Percentiles rank a stretch among this genome's conserved stretches.
Conservation (phyloP, 2,113 vertebrate genomes). For the Erinaceus europaeus region DNA sequence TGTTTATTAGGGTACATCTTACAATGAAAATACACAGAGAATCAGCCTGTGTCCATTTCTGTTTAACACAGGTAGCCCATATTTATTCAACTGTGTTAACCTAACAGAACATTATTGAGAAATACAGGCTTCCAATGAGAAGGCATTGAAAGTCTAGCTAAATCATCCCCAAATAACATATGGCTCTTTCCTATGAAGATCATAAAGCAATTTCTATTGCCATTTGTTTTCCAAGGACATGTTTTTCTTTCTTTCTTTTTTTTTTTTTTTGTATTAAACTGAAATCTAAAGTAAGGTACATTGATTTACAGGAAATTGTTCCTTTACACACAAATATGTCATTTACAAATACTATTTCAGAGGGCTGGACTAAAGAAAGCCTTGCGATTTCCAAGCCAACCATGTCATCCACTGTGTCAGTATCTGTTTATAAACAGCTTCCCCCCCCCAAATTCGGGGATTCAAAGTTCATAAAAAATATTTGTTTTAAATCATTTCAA, state of each 20-base stretch:
- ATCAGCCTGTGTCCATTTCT: conserved; percentile 64
- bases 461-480: conserved; percentile 81
- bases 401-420: conserved; percentile 76
- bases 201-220: conserved; percentile 71
- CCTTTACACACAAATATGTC: conserved; percentile 76
- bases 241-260: too few relatives aligned
- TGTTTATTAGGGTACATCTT: conserved; percentile 73
- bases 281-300: conserved; percentile 84
- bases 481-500: conserved; percentile 78
- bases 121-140: conserved; percentile 72
- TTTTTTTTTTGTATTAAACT: conserved; percentile 77
- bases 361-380: conserved; percentile 70
- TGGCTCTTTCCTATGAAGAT: conserved; percentile 61
- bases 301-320: conserved; percentile 87
- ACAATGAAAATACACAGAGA: conserved; percentile 73
- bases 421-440: conserved; percentile 78
- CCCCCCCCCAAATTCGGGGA: conserved; percentile 63
- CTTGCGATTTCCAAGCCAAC: conserved; percentile 71
- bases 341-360: conserved; percentile 79
- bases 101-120: conserved; percentile 75
- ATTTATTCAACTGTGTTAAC: conserved; percentile 61
- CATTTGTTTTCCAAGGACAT: conserved; percentile 80
- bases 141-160: conserved; percentile 62
- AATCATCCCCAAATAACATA: conserved; percentile 61
- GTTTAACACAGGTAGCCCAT: conserved; percentile 65